These are phyloP conservation scores for Tympanuchus pallidicinctus DNA, from an alignment of 2,113 vertebrate genomes.

Conservation along the genomic window DNA sequence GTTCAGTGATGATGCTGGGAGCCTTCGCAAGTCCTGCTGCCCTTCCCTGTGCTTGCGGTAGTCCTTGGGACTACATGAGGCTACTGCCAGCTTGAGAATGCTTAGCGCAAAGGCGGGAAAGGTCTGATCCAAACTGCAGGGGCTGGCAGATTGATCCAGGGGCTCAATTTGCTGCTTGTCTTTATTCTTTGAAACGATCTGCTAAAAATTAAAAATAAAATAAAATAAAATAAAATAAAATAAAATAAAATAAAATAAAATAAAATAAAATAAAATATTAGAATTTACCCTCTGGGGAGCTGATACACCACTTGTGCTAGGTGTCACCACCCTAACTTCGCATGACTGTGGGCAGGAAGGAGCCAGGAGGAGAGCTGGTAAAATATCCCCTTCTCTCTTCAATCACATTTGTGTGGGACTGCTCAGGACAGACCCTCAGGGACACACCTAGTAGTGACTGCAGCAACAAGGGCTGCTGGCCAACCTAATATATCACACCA, in stretches of 20 bases:
- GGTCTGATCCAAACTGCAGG: not conserved
- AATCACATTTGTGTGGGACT: not conserved
- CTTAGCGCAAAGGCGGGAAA: not conserved
- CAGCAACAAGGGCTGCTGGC: not conserved
- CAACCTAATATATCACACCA: not conserved
- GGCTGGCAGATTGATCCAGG: not conserved
- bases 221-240: too few relatives aligned
- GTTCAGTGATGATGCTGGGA: not conserved
- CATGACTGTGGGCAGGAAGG: not conserved
- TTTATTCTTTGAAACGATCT: not conserved
- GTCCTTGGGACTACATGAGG: not conserved
- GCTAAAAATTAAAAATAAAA: not conserved
- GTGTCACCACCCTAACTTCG: not conserved
- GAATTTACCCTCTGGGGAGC: not conserved
- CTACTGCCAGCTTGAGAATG: not conserved
- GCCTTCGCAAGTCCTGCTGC: not conserved
- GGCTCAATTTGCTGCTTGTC: rapidly evolving
- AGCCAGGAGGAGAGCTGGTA: not conserved
- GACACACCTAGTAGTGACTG: not conserved
- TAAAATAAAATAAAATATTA: rapidly evolving
- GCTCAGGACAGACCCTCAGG: not conserved
- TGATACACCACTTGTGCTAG: not conserved
- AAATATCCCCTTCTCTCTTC: not conserved
- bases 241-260: rapidly evolving
- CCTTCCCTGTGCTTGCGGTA: not conserved